phyloP scores from a whole-genome alignment of 2,888 invertebrate species.

The Druceiella hillmani region DNA sequence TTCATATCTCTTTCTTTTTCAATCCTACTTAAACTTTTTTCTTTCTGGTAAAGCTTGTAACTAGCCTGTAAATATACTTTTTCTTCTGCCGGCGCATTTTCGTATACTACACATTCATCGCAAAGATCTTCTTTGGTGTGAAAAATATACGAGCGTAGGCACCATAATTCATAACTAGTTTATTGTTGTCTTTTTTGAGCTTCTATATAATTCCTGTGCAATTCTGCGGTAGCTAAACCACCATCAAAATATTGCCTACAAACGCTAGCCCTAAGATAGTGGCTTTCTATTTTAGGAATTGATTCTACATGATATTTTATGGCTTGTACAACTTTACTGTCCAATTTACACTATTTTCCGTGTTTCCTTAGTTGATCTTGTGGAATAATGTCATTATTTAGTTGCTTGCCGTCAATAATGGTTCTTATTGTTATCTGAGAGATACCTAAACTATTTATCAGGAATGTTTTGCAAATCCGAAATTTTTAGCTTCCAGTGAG shows the following conservation, averaged over 20 bases:
- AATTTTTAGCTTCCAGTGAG: no score
- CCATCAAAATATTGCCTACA: conserved; percentile 27
- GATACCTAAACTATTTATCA: conserved; percentile 25
- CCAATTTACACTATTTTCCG: conserved; percentile 23
- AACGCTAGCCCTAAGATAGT: conserved; percentile 25
- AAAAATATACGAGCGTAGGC: conserved; percentile 27
- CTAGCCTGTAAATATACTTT: conserved; percentile 20
- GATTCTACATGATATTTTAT: conserved; percentile 27
- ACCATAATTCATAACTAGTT: conserved; percentile 25
- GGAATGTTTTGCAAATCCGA: no score
- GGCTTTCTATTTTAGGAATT: no score
- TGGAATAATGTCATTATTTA: conserved; percentile 20
- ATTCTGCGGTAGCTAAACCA: conserved; percentile 24
- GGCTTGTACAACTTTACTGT: conserved; percentile 23
- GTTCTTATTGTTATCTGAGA: conserved; percentile 22
- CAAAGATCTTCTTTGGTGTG: conserved; percentile 28
- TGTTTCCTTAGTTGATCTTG: conserved; percentile 26
- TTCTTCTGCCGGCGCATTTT: conserved; percentile 25
- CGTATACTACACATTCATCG: conserved; percentile 24
- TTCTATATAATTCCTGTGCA: conserved; percentile 25
- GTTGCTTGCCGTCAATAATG: conserved; percentile 19
- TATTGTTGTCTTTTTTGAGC: conserved; percentile 23
- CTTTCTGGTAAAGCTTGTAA: conserved; percentile 21
- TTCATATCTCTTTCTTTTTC: conserved; percentile 26
- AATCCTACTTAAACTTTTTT: conserved; percentile 21